phyloP scores from a whole-genome alignment of 2,797 vertebrate genomes.

The Cetoscarus ocellatus region DNA sequence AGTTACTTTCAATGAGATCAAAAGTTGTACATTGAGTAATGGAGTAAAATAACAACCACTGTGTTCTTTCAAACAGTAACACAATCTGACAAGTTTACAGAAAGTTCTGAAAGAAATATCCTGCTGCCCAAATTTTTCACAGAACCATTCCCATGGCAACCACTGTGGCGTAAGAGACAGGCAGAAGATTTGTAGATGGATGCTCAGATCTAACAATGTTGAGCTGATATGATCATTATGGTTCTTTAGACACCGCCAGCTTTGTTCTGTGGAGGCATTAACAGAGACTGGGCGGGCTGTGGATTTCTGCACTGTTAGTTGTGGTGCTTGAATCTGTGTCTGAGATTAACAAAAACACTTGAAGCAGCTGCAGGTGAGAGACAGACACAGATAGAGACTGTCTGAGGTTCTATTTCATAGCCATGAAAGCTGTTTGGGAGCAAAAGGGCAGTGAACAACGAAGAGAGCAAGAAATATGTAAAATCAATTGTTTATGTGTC shows the following conservation, averaged over 20 bases:
- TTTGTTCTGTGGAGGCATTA: not conserved
- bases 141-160: conserved; percentile 89
- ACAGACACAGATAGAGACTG: conserved; percentile 11
- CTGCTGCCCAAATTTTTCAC: conserved; percentile 79
- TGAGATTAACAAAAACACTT: conserved; percentile 26
- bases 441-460: conserved; percentile 24
- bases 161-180: conserved; percentile 81
- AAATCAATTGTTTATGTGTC: conserved; percentile 18
- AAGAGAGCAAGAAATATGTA: conserved; percentile 5
- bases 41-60: too few relatives aligned
- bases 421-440: conserved; percentile 19
- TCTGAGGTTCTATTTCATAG: conserved; percentile 6
- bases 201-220: conserved; percentile 82
- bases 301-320: conserved; percentile 14
- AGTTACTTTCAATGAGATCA: too few relatives aligned
- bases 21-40: too few relatives aligned
- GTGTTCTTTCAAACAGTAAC: conserved; percentile 3
- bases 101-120: conserved; percentile 70
- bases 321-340: conserved; percentile 18
- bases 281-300: conserved; percentile 3
- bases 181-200: conserved; percentile 83
- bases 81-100: conserved; percentile 69
- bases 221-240: conserved; percentile 70
- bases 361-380: conserved; percentile 33
- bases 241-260: conserved; percentile 10